Evolutionary conservation across 2,797 vertebrate species (phyloP).

Genomic region (Tamandua tetradactyla): DNA sequence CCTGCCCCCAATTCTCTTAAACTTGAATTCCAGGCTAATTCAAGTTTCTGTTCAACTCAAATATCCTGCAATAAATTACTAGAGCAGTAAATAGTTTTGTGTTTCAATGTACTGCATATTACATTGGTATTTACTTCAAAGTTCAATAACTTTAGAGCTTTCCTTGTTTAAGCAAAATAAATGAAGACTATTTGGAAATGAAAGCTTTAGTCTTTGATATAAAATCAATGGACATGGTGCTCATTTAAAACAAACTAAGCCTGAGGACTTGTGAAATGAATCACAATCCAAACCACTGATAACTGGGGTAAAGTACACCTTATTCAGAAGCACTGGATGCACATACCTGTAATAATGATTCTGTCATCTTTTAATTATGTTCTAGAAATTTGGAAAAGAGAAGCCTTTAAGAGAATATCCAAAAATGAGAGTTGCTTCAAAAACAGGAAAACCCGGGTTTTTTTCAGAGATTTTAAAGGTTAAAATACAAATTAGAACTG

Average conservation of each 20-base stretch:
- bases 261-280: neutral
- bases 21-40: conserved; percentile 51
- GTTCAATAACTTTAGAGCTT: neutral
- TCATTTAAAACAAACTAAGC: conserved; percentile 5
- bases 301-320: neutral
- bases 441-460: neutral
- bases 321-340: neutral
- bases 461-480: conserved; percentile 6
- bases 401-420: neutral
- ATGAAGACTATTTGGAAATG: neutral
- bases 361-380: neutral
- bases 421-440: conserved; percentile 39
- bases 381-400: conserved; percentile 31
- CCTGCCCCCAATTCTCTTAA: neutral
- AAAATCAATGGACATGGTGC: neutral
- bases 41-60: neutral
- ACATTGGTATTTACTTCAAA: neutral
- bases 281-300: neutral
- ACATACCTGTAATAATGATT: neutral
- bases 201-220: neutral
- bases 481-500: neutral
- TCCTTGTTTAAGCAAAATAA: neutral
- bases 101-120: neutral
- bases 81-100: neutral
- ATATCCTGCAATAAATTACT: neutral